Evolutionary conservation across 2,888 invertebrate species (phyloP).

Genomic region (Neoitamus cyanurus): DNA sequence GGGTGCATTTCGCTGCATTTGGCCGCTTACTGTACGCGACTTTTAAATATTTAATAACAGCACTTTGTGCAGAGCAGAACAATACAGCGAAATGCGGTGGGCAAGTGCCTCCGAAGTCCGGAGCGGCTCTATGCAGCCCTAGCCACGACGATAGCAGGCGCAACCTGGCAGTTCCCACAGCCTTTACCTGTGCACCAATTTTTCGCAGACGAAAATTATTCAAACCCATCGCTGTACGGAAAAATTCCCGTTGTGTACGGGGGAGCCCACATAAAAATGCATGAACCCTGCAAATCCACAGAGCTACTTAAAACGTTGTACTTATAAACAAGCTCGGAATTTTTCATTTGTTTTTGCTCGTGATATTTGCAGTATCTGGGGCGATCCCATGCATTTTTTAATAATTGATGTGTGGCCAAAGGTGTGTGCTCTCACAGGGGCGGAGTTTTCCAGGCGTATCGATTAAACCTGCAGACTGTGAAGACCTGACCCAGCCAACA

Average conservation of each 20-base stretch:
- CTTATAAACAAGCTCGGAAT: not conserved
- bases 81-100: constrained; percentile 3
- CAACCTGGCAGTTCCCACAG: not conserved
- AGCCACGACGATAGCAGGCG: not conserved
- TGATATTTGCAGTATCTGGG: not conserved
- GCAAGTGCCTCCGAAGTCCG: not conserved
- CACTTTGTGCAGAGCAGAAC: constrained; percentile 25
- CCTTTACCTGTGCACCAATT: not conserved
- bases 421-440: not conserved
- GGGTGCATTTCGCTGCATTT: not conserved
- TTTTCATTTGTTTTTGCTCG: not conserved
- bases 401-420: not conserved
- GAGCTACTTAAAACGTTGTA: not conserved
- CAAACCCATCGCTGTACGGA: not conserved
- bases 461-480: not conserved
- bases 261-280: not conserved
- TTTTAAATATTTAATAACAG: constrained; percentile 42
- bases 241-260: not conserved
- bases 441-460: not conserved
- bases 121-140: not conserved
- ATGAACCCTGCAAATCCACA: not conserved
- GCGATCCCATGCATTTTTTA: not conserved
- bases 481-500: not conserved
- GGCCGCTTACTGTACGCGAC: not conserved
- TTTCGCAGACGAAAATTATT: constrained; percentile 16